Evolutionary conservation across 1,140 invertebrate species (phyloP).

Genomic region (Forficula auricularia): DNA sequence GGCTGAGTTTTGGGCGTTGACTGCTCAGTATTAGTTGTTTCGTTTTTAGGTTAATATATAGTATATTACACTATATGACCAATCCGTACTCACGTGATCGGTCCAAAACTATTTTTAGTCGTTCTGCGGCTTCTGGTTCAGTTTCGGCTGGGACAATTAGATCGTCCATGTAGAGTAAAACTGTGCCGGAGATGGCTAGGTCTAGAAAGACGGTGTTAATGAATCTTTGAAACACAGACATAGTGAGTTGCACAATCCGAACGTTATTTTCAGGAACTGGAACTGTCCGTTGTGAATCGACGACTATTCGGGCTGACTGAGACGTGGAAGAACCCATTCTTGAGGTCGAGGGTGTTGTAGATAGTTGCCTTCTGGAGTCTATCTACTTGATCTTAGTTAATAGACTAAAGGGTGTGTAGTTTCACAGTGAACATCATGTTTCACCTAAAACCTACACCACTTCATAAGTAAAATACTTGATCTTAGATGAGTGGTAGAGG

Average conservation of each 20-base stretch:
- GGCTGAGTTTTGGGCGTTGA: too few relatives aligned
- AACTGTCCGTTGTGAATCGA: slow-evolving; percentile 17
- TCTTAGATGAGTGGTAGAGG: slow-evolving; percentile 8
- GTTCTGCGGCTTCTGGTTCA: slow-evolving; percentile 7
- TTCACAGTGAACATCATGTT: too few relatives aligned
- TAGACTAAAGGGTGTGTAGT: too few relatives aligned
- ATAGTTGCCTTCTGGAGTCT: slow-evolving; percentile 9
- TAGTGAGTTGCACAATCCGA: slow-evolving; percentile 5
- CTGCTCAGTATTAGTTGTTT: too few relatives aligned
- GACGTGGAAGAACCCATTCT: slow-evolving; percentile 23
- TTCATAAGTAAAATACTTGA: too few relatives aligned
- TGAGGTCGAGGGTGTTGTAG: slow-evolving; percentile 21
- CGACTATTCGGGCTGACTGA: slow-evolving; percentile 14
- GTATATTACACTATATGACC: too few relatives aligned
- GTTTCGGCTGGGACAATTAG: slow-evolving; percentile 16
- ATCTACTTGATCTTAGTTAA: slow-evolving; percentile 11
- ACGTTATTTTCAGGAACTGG: not conserved
- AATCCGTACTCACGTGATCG: slow-evolving; percentile 7
- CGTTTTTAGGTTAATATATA: too few relatives aligned
- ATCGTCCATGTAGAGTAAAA: slow-evolving; percentile 20
- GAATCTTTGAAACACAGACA: slow-evolving; percentile 4
- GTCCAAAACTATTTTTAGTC: slow-evolving; percentile 15
- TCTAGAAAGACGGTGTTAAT: slow-evolving; percentile 5
- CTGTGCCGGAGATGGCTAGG: slow-evolving; percentile 9
- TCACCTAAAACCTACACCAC: too few relatives aligned